Base-by-base conservation (phyloP, 2,888 invertebrate genomes). In the Mythimna impura region DNA sequence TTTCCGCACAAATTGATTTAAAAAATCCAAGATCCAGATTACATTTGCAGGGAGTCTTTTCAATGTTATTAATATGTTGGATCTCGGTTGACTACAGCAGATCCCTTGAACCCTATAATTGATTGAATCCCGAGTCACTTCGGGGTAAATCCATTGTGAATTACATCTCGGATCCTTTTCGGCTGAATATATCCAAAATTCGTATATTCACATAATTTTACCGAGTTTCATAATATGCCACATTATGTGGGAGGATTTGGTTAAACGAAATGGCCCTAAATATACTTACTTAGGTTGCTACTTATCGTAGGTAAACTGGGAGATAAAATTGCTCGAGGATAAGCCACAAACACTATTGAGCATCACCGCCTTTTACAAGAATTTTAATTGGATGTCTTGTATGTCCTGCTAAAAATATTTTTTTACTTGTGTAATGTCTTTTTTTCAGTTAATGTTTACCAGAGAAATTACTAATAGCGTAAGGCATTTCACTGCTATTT, bases 81-180 rank as follows among this genome's bases (percentile, higher is more conserved):
- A 50, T 61, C 30, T 62, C n/a, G 50, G 78, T 62, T 74, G 63
- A 20, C 40, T 73, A 63, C 8, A 17, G 47, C 22, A 64, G 60
- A 64, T 80, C 54, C 64, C 40, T 30, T 52, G 47, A 78, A 67
- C 70, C 54, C 63, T 20, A 60, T 70, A 70, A 70, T 68, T 81
- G 66, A 81, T 84, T 81, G 67, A 80, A 83, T 83, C 50, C 63
- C 57, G 61, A 68, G 65, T 80, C 40, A 80, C 61, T 83, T 67
- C 55, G 30, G 55, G 67, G 58, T 57, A 71, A 61, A 71, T 60
- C 62, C 43, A 75, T 84, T 81, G 73, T 80, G 81, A 47, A 61
- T 78, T 71, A 66, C 40, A 61, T 67, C 8, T 50, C 36, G 30
- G 55, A 68, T 47, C 65, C 81, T 71, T 71, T 71, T 80, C 57